phyloP scores from a whole-genome alignment of 2,113 vertebrate species.

The Carassius carassius region DNA sequence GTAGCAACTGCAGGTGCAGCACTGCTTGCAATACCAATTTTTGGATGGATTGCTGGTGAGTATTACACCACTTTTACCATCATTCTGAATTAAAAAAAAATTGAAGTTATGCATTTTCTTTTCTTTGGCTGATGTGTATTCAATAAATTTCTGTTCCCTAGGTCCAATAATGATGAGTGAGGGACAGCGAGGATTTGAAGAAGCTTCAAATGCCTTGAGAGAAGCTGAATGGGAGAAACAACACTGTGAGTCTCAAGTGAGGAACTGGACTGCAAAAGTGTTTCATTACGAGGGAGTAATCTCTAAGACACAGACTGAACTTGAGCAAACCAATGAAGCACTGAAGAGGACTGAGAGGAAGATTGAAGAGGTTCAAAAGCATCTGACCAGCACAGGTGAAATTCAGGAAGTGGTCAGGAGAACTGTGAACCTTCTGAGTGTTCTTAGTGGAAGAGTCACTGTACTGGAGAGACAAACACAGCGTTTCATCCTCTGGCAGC shows the following conservation, averaged over 20 bases:
- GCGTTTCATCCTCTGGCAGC: not conserved
- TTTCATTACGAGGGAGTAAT: no score
- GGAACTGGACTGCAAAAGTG: no score
- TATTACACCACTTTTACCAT: not conserved
- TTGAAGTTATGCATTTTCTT: not conserved
- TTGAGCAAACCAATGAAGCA: no score
- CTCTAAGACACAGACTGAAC: no score
- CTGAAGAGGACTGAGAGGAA: no score
- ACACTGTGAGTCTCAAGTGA: no score
- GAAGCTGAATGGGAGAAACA: no score
- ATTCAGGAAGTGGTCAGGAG: slow-evolving; percentile 16
- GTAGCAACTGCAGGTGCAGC: not conserved
- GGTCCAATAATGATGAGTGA: no score
- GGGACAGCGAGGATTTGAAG: no score
- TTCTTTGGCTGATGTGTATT: no score
- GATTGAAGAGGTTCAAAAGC: not conserved
- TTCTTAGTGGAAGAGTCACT: slow-evolving; percentile 17
- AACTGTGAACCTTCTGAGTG: slow-evolving; percentile 1
- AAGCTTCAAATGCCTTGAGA: no score
- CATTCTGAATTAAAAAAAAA: not conserved
- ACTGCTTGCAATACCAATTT: not conserved
- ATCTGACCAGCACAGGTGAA: not conserved
- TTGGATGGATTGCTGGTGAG: slow-evolving; percentile 49
- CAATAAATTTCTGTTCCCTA: not conserved
- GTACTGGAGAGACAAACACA: slow-evolving; percentile 31